Base-by-base conservation (phyloP, 2,113 vertebrate genomes). In the Heterochromis multidens region DNA sequence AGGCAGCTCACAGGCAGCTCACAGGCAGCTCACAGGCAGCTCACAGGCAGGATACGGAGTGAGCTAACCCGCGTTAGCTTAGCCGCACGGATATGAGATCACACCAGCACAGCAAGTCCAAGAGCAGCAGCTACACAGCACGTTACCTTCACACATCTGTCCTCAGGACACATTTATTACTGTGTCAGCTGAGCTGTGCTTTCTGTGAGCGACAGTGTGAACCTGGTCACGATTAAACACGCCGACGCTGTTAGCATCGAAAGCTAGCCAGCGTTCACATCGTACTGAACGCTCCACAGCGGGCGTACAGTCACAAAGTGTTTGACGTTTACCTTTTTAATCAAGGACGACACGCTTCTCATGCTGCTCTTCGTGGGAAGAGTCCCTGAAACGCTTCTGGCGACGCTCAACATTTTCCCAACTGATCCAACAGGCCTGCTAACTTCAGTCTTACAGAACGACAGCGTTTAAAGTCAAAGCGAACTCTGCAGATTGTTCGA, bases 331-430 rank as follows among this genome's bases (percentile, higher is more conserved):
- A 96, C 95, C 95, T 96, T 96, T 57, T 93, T 94, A 0, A 95
- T 19, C 7, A 95, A 14, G 1, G 91, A 94, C 0, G 95, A 95
- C 59, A 93, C 90, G 8, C 74, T 89, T 27, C 89, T 60, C 10
- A 87, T 46, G 37, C 60, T 58, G 57, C 2, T 92, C 46, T 70
- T 83, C 7, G 92, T 67, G 2, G 91, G 87, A 14, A 95, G 81
- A 82, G 91, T 91, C 91, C 93, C 95, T 86, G 92, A 94, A 58
- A 95, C 83, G 78, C 19, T 94, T 86, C 82, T 93, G 4, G 94
- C 87, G n/a, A 87, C 89, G 54, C 84, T 93, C 79, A 96, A 86
- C 96, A 96, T 96, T 57, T 88, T 93, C 80, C 72, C 82, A 85
- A 31, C 14, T 72, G 9, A 1, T 79, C 27, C 82, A 83, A 72